Base-by-base conservation (phyloP, 2,113 vertebrate species). In the Herpetotheres cachinnans region DNA sequence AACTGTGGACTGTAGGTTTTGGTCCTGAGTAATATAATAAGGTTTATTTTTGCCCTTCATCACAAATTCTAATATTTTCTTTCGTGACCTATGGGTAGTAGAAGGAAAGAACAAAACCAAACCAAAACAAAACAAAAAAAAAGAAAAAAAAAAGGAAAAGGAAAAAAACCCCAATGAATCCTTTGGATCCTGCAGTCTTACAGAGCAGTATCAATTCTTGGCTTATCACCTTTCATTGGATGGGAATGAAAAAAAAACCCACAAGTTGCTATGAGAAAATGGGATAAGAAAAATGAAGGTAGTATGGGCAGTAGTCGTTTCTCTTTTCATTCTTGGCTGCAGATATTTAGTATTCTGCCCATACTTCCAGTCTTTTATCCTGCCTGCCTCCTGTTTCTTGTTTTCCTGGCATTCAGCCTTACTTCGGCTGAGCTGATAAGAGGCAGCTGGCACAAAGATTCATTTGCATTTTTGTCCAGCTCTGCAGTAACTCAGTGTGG, bases 351-450 rank as follows among this genome's bases (percentile, higher is more conserved):
- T 52, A 91, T 96, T 95, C 89, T 95, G 58, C 38, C 82, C 54
- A 46, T 62, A 82, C 63, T 79, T 89, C 8, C 30, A 85, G 69
- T 82, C 66, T 92, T 95, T 97, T 93, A 94, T 95, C 70, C 78
- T 47, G n/a, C 56, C 36, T 91, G 47, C 91, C 94, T 95, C 89
- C 62, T 95, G 81, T 69, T 96, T 93, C 91, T 95, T 95, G 49
- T 92, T 95, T 95, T 91, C 42, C 89, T 97, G 91, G 94, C 89
- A 47, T 72, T 84, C 94, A 96, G 91, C 78, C 78, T 89, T 62
- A 20, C 83, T 95, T 95, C 90, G 95, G 81, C 91, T 87, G 84
- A 87, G 73, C 82, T 93, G 94, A 94, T 97, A 96, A 93, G 81
- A 96, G 66, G 62, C 84, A 95, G 83, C 86, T 97, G 95, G 93